These are phyloP conservation scores for Pluvianellus socialis DNA, from an alignment of 2,113 vertebrate species.

Conservation along the genomic window DNA sequence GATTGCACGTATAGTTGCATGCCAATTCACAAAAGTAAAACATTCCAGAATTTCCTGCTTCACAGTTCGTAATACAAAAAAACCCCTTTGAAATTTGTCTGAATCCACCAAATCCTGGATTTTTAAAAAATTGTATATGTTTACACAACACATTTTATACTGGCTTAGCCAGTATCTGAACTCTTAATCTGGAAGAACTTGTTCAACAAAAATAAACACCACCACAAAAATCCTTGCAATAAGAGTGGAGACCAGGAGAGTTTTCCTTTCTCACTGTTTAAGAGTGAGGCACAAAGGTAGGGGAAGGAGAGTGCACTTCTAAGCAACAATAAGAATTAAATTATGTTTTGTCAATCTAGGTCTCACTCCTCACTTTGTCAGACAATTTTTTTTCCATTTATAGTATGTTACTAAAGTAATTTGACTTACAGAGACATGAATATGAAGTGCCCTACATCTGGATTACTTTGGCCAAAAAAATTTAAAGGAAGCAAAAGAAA, in stretches of 20 bases:
- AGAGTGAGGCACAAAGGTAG: background rate
- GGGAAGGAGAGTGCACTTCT: constrained; percentile 30
- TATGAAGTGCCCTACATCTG: background rate
- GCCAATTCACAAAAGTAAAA: background rate
- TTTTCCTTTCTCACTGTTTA: background rate
- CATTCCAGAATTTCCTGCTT: background rate
- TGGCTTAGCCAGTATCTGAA: background rate
- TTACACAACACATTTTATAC: background rate
- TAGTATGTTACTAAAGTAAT: background rate
- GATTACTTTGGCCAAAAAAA: constrained; percentile 46
- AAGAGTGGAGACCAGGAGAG: constrained; percentile 20
- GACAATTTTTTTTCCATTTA: background rate
- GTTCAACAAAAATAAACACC: background rate
- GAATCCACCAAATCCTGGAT: background rate
- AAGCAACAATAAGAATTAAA: background rate
- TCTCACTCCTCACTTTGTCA: constrained; percentile 37
- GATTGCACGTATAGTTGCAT: background rate
- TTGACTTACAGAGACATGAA: constrained; percentile 37
- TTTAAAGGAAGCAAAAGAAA: constrained; percentile 66
- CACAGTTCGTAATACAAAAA: background rate
- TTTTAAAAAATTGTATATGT: background rate
- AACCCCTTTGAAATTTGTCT: background rate
- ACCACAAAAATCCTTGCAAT: background rate
- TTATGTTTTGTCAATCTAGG: background rate
- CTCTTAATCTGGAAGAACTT: background rate